These are phyloP conservation scores for Babylonia areolata DNA, from an alignment of 1,140 invertebrate species.

Conservation along the genomic window DNA sequence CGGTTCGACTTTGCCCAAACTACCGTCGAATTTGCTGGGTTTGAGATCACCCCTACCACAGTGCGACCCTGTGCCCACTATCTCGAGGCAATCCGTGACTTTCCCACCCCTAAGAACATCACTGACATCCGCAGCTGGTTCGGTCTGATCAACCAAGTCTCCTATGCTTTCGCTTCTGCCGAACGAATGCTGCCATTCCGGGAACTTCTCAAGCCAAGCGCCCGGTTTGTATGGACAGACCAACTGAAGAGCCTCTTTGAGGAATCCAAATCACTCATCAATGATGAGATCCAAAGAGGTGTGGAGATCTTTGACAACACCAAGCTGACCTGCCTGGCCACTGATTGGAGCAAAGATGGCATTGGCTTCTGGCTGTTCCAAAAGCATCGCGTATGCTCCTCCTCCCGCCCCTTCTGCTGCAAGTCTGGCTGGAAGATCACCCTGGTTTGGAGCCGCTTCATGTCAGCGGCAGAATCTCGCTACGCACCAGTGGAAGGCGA, in stretches of 20 bases:
- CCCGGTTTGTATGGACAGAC: conserved; percentile 43
- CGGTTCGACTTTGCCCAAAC: too few species aligned
- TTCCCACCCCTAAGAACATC: too few species aligned
- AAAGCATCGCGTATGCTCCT: too few species aligned
- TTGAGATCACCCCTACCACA: too few species aligned
- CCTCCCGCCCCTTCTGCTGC: conserved; percentile 42
- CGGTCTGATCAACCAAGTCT: conserved; percentile 59
- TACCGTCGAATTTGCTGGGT: too few species aligned
- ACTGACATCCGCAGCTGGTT: conserved; percentile 60
- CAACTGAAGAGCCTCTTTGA: conserved; percentile 44
- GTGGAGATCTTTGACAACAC: conserved; percentile 55
- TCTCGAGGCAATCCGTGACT: too few species aligned
- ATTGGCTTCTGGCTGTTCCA: conserved; percentile 56
- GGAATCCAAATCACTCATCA: conserved; percentile 49
- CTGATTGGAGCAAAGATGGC: conserved; percentile 55
- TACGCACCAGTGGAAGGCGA: conserved; percentile 56
- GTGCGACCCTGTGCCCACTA: too few species aligned
- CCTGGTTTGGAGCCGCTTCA: conserved; percentile 57
- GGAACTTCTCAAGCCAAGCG: conserved; percentile 43
- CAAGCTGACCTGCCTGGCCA: conserved; percentile 54
- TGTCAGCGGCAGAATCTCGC: conserved; percentile 48
- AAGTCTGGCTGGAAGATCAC: conserved; percentile 48
- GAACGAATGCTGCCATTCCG: conserved; percentile 49
- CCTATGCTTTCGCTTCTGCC: too few species aligned
- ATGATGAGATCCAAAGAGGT: conserved; percentile 51